These are phyloP conservation scores for Peromyscus aztecus DNA, from an alignment of 2,797 vertebrate species.

Conservation along the genomic window DNA sequence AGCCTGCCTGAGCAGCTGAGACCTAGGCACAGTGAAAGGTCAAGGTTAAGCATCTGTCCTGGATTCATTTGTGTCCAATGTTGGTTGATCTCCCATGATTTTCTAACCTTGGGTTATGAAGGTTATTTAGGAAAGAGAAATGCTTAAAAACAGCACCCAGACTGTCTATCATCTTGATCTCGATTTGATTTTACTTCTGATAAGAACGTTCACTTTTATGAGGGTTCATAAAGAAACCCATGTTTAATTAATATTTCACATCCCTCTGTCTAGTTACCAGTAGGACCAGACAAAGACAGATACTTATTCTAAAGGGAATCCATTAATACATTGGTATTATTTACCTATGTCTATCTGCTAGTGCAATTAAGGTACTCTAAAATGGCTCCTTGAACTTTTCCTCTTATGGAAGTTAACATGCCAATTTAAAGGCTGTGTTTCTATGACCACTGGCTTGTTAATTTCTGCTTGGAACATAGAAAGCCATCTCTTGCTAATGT, in stretches of 20 bases:
- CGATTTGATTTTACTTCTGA: conserved; percentile 12
- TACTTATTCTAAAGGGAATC: not conserved
- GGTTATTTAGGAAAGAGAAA: not conserved
- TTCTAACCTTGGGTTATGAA: not conserved
- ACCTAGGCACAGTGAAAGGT: not conserved
- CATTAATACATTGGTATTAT: not conserved
- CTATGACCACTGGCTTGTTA: not conserved
- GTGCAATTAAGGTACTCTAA: not conserved
- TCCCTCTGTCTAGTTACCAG: not conserved
- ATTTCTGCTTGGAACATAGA: conserved; percentile 2
- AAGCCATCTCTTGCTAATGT: not conserved
- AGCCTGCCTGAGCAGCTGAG: not conserved
- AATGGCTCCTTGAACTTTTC: not conserved
- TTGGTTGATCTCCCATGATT: not conserved
- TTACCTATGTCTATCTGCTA: not conserved
- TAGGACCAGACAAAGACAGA: not conserved
- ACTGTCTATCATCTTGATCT: not conserved
- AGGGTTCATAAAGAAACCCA: not conserved
- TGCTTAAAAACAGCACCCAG: not conserved
- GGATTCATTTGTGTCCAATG: not conserved
- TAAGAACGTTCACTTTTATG: not conserved
- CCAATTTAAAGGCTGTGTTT: not conserved
- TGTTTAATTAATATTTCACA: not conserved
- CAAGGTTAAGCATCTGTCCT: not conserved
- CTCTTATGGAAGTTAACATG: not conserved